A percentile compares a stretch with the other conserved stretches of the same genome.
Evolutionary conservation across 2,113 vertebrate genomes (phyloP).

Genomic region (Oryzias javanicus): DNA sequence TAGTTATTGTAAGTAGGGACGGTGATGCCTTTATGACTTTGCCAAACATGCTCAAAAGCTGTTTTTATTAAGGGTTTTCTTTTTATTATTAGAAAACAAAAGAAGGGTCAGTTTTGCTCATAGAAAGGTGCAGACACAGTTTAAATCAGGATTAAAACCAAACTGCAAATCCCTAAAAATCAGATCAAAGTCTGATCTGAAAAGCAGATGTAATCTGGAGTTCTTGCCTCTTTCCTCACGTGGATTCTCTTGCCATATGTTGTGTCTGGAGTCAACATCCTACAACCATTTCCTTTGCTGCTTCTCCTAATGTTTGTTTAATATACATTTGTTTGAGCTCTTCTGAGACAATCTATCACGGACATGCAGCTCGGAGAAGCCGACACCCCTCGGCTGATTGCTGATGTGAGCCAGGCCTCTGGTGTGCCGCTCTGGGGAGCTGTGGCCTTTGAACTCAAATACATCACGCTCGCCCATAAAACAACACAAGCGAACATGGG

Average conservation of each 20-base stretch:
- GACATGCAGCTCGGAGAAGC: slow-evolving; percentile 30
- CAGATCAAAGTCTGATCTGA: background rate
- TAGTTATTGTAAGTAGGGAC: too few species aligned
- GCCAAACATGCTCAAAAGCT: too few species aligned
- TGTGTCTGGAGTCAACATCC: slow-evolving; percentile 41
- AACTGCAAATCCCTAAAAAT: too few species aligned
- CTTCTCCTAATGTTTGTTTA: slow-evolving; percentile 53
- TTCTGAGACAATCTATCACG: slow-evolving; percentile 8
- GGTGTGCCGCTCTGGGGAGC: slow-evolving; percentile 15
- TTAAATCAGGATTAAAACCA: too few species aligned
- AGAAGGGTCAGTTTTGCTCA: too few species aligned
- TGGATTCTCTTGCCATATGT: slow-evolving; percentile 30
- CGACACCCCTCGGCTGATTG: slow-evolving; percentile 33
- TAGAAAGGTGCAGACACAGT: too few species aligned
- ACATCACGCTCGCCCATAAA: slow-evolving; percentile 31
- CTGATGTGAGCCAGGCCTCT: slow-evolving; percentile 42
- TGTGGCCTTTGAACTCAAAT: slow-evolving; percentile 35
- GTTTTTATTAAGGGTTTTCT: too few species aligned
- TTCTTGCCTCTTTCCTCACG: background rate
- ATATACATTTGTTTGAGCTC: slow-evolving; percentile 32
- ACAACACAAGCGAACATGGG: slow-evolving; percentile 15
- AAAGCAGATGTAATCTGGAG: background rate
- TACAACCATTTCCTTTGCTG: slow-evolving; percentile 52
- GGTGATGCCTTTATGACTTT: too few species aligned
- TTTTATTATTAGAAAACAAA: too few species aligned